Evolutionary conservation across 2,888 invertebrate species (phyloP).

Genomic region (Scelioninae gen. 1): DNA sequence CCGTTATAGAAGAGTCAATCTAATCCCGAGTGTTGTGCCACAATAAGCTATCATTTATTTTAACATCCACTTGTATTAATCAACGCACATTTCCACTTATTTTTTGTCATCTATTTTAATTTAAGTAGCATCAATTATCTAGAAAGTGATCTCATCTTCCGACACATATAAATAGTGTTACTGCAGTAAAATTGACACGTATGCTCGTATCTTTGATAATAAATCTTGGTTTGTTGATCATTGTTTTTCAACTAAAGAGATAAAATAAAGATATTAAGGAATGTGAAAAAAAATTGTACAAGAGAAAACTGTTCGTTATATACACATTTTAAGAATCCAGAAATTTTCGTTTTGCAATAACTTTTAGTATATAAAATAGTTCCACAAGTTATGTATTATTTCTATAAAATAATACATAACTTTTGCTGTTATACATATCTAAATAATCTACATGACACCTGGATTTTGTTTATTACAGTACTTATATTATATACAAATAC

Average conservation of each 20-base stretch:
- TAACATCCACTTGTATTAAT: conserved; percentile 42
- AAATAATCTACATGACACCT: too few species aligned
- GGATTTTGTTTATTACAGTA: too few species aligned
- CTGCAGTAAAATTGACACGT: conserved; percentile 3
- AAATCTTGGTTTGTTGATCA: conserved; percentile 5
- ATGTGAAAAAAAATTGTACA: too few species aligned
- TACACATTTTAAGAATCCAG: too few species aligned
- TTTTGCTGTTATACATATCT: too few species aligned
- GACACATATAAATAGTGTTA: not conserved
- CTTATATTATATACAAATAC: too few species aligned
- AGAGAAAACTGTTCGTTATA: too few species aligned
- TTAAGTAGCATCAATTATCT: conserved; percentile 34
- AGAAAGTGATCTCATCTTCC: conserved; percentile 44
- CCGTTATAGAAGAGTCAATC: conserved; percentile 50
- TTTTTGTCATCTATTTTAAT: conserved; percentile 43
- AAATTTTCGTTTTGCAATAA: too few species aligned
- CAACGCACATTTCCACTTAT: conserved; percentile 30
- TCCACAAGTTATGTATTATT: too few species aligned
- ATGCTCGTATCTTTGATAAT: conserved; percentile 2
- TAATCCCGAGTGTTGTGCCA: conserved; percentile 10
- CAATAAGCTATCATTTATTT: conserved; percentile 47
- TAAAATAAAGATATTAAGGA: too few species aligned
- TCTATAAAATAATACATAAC: too few species aligned
- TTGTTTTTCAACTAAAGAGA: not conserved
- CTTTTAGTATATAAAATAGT: too few species aligned